A percentile compares a stretch with the other conserved stretches of the same genome.
phyloP scores from a whole-genome alignment of 2,888 invertebrate species.

The Dione vanillae region DNA sequence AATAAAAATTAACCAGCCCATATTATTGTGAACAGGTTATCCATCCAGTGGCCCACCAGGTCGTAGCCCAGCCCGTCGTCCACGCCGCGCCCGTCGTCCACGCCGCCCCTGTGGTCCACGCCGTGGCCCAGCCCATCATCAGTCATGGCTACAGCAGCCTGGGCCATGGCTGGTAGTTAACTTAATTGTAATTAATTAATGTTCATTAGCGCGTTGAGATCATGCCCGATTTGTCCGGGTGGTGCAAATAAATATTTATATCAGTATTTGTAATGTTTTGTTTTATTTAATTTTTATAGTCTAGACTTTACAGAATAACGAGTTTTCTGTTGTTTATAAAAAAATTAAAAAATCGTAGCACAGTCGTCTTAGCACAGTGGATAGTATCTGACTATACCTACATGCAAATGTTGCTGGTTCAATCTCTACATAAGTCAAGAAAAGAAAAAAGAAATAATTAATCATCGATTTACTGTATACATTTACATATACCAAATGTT shows the following conservation, averaged over 20 bases:
- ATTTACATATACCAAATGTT: background rate
- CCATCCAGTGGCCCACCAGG: conserved; percentile 54
- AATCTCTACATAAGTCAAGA: background rate
- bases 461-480: background rate
- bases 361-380: no score
- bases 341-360: no score
- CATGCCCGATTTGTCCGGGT: conserved; percentile 67
- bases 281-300: conserved; percentile 40
- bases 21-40: conserved; percentile 46
- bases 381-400: no score
- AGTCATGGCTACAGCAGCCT: conserved; percentile 52
- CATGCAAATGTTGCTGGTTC: no score
- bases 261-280: conserved; percentile 58
- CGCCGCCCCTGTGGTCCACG: conserved; percentile 56
- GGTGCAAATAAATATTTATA: conserved; percentile 66
- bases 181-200: conserved; percentile 57
- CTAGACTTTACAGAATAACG: no score
- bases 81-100: conserved; percentile 57
- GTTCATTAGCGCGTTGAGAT: conserved; percentile 69
- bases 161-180: conserved; percentile 73
- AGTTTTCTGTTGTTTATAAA: no score
- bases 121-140: conserved; percentile 57
- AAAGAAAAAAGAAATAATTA: background rate
- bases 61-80: conserved; percentile 50
- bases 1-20: background rate